phyloP scores from a whole-genome alignment of 2,113 vertebrate species.

The Bagarius yarrelli region DNA sequence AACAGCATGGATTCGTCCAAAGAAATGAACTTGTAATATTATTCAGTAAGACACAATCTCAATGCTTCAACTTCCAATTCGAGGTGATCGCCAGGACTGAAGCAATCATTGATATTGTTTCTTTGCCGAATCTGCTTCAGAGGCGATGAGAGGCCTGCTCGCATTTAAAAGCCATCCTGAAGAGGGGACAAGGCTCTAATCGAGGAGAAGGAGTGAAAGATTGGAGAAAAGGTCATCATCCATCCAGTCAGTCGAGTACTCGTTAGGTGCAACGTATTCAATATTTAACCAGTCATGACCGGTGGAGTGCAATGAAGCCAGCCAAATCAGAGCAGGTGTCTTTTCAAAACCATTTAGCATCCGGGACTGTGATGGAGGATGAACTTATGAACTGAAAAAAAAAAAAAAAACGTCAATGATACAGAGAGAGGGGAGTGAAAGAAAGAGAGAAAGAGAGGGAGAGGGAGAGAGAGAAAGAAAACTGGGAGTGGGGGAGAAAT shows the following conservation, averaged over 20 bases:
- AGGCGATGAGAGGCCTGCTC: background rate
- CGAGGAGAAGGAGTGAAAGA: conserved; percentile 16
- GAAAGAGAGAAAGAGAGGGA: background rate
- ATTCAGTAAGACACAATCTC: background rate
- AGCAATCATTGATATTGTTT: conserved; percentile 23
- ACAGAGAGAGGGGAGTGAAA: too few species aligned
- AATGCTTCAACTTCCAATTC: background rate
- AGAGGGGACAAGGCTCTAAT: background rate
- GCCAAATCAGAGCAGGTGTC: conserved; percentile 47
- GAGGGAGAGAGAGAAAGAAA: background rate
- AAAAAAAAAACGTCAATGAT: background rate
- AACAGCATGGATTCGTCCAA: background rate
- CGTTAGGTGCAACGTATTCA: conserved; percentile 15
- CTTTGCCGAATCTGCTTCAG: conserved; percentile 2
- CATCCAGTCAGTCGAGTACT: conserved; percentile 5
- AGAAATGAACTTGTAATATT: background rate
- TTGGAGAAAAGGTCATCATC: conserved; percentile 24
- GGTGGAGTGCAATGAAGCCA: conserved; percentile 6
- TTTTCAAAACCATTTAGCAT: conserved; percentile 49
- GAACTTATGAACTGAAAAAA: conserved; percentile 49
- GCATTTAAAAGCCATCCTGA: conserved; percentile 20
- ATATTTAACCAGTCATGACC: conserved; percentile 49
- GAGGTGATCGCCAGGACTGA: background rate
- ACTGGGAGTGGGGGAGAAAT: conserved; percentile 26
- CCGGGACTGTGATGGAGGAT: conserved; percentile 20